Evolutionary conservation across 1,140 invertebrate genomes (phyloP).

Genomic region (Tyrophagus putrescentiae): DNA sequence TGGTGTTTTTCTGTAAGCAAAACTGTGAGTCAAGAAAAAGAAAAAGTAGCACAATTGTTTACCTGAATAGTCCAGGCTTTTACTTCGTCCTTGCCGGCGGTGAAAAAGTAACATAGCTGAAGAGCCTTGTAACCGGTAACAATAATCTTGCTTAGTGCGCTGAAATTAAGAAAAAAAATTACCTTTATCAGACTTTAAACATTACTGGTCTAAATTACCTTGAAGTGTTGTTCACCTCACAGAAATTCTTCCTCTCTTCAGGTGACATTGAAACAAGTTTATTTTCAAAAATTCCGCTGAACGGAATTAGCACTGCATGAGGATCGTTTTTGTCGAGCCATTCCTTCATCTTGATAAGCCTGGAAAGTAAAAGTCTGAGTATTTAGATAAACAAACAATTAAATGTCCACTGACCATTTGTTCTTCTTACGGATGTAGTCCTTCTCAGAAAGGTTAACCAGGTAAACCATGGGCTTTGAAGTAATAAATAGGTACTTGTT

Average conservation of each 20-base stretch:
- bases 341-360: constrained; percentile 94
- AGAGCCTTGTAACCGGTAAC: constrained; percentile 90
- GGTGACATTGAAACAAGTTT: constrained; percentile 72
- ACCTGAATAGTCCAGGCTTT: constrained; percentile 99
- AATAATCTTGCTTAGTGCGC: constrained; percentile 90
- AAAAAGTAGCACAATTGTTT: constrained; percentile 26
- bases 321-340: constrained; percentile 97
- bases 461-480: constrained; percentile 93
- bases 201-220: constrained; percentile 43
- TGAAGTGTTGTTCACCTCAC: constrained; percentile 59
- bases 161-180: constrained; percentile 31
- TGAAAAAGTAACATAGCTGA: constrained; percentile 89
- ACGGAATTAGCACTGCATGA: constrained; percentile 78
- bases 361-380: constrained; percentile 33
- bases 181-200: not conserved
- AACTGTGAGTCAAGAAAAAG: constrained; percentile 6
- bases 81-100: constrained; percentile 85
- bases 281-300: constrained; percentile 79
- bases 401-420: constrained; percentile 56
- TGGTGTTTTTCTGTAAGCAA: constrained; percentile 65
- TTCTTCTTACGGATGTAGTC: constrained; percentile 98
- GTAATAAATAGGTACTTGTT: constrained; percentile 95
- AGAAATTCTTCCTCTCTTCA: constrained; percentile 53
- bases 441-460: constrained; percentile 93
- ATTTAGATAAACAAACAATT: constrained; percentile 8